Evolutionary conservation across 2,888 invertebrate genomes (phyloP).

Genomic region (Molorchus minor): DNA sequence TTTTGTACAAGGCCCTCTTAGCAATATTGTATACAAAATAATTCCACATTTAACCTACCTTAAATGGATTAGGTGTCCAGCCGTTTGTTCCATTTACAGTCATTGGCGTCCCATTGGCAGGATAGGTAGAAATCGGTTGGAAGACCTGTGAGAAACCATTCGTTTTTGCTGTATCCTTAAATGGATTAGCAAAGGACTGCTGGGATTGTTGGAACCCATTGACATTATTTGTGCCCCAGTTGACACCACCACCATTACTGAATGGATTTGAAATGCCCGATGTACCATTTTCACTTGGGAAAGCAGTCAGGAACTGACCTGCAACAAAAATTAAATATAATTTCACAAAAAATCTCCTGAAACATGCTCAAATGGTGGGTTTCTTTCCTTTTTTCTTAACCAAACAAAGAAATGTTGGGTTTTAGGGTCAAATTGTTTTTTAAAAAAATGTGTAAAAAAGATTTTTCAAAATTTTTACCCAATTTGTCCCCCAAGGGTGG

Average conservation of each 20-base stretch:
- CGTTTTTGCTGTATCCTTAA: conserved; percentile 48
- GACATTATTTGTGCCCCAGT: conserved; percentile 31
- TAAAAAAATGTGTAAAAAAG: no score
- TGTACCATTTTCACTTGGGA: conserved; percentile 46
- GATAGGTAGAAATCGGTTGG: conserved; percentile 48
- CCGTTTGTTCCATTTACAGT: conserved; percentile 36
- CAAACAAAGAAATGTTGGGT: no score
- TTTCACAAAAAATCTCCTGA: no score
- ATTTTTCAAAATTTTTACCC: no score
- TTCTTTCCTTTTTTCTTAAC: no score
- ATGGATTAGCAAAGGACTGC: conserved; percentile 54
- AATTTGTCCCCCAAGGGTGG: no score
- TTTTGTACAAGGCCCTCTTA: no score
- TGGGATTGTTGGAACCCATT: conserved; percentile 40
- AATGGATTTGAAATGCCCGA: conserved; percentile 49
- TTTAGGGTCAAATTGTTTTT: no score
- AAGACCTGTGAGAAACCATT: conserved; percentile 52
- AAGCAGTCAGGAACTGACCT: conserved; percentile 59
- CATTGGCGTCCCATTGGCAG: conserved; percentile 43
- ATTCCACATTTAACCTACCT: no score
- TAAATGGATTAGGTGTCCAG: conserved; percentile 60
- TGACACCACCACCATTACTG: conserved; percentile 32
- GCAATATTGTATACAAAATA: no score
- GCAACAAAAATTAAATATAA: conserved; percentile 37
- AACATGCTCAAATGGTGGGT: no score